These are phyloP conservation scores for Drosophila cognata DNA, from an alignment of 2,888 invertebrate genomes.

Conservation along the genomic window DNA sequence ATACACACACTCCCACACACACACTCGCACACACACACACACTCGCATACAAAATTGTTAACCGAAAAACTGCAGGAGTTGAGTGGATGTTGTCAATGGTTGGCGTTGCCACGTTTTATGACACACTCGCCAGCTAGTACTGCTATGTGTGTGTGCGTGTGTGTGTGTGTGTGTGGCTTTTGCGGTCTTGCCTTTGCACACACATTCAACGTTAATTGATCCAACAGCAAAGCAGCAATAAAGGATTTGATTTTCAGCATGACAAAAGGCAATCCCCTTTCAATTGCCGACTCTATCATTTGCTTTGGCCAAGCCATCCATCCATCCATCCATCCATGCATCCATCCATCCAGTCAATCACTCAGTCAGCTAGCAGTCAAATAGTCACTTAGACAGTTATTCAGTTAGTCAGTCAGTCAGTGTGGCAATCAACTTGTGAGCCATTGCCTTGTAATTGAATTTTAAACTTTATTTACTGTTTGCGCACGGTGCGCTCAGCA, in stretches of 20 bases:
- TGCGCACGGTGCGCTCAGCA: constrained; percentile 44
- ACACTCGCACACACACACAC: constrained; percentile 9
- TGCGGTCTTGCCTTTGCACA: constrained; percentile 76
- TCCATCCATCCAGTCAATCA: constrained; percentile 25
- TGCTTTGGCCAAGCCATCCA: constrained; percentile 54
- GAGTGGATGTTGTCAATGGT: constrained; percentile 77
- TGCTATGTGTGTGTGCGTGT: constrained; percentile 1
- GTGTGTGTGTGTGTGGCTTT: constrained; percentile 63
- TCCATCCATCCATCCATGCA: constrained; percentile 25
- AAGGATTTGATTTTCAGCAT: constrained; percentile 78
- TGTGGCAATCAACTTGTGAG: constrained; percentile 72
- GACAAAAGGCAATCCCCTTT: constrained; percentile 72
- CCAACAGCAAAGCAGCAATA: constrained; percentile 79
- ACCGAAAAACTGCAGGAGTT: constrained; percentile 77
- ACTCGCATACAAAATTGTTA: constrained; percentile 58
- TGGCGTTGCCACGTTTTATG: constrained; percentile 44
- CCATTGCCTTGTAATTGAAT: constrained; percentile 78
- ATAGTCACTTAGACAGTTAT: constrained; percentile 9
- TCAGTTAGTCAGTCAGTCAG: constrained; percentile 28
- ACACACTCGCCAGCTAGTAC: constrained; percentile 36
- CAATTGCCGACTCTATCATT: constrained; percentile 52
- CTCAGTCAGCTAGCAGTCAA: constrained; percentile 23
- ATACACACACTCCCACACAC: constrained; percentile 15
- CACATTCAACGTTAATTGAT: constrained; percentile 80
- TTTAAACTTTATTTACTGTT: constrained; percentile 80